A percentile compares a stretch with the other conserved stretches of the same genome.
Conservation (phyloP, 2,888 invertebrate species). For the Odontocerum albicorne region DNA sequence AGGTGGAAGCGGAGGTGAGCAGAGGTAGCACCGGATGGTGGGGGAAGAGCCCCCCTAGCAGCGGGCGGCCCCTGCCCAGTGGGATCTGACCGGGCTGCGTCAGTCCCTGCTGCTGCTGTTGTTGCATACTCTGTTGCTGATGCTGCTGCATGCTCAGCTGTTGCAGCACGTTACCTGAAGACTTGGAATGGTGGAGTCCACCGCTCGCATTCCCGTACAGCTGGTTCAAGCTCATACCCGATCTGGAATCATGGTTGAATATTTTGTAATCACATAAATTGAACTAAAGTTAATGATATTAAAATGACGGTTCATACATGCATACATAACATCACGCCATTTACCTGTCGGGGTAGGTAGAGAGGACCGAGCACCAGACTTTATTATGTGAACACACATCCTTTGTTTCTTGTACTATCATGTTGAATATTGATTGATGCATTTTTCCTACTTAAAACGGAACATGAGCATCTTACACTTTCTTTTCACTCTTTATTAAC, state of each 20-base stretch:
- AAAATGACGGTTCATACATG: no score
- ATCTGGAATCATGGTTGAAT: conserved; percentile 16
- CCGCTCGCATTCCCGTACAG: conserved; percentile 45
- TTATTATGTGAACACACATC: no score
- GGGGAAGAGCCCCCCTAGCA: conserved; percentile 35
- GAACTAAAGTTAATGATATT: no score
- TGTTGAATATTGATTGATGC: no score
- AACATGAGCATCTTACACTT: no score
- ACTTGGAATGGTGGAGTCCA: conserved; percentile 68
- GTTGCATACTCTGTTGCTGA: conserved; percentile 54
- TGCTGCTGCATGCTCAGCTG: conserved; percentile 49
- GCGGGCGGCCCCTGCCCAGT: conserved; percentile 40
- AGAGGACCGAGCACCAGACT: no score
- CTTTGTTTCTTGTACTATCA: no score
- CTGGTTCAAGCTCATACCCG: conserved; percentile 35
- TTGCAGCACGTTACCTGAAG: conserved; percentile 72
- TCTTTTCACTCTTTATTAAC: no score
- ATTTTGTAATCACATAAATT: no score
- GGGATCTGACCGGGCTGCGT: neutral
- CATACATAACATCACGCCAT: no score
- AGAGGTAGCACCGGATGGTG: conserved; percentile 48
- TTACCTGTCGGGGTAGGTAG: no score
- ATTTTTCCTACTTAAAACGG: no score
- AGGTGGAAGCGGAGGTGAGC: conserved; percentile 63
- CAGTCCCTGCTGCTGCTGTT: conserved; percentile 39